Evolutionary conservation across 2,888 invertebrate species (phyloP), one percentile per base, ranked within the genome.

Genomic region (Caenorhabditis parvicauda): DNA sequence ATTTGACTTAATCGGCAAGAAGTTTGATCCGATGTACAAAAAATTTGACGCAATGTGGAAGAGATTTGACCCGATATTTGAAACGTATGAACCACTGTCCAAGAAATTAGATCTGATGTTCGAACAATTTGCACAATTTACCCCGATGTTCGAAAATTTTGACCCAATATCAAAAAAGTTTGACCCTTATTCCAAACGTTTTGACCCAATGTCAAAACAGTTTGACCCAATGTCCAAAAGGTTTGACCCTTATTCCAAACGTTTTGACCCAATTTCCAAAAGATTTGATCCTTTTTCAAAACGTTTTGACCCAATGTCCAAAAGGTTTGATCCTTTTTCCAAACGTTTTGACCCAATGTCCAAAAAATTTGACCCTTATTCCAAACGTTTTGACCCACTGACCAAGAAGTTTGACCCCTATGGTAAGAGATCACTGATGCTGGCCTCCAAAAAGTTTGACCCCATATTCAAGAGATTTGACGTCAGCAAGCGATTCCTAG

Each of bases 1-100:
- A 17, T 64, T 64, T 35, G 64, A 64, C 24, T 51, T 57, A 6
- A 51, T 51, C 32, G 17, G 25, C 42, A 65, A 65, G 52, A 54
- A 47, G 24, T 60, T 60, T 29, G 60, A 60, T 46, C 55, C 44
- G 12, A 24, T 37, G 37, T 55, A 47, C 27, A 42, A 3, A 5
- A 53, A 45, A 29, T 55, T 59, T 32, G 55, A 58, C 21, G 52
- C 56, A 3, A 45, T 57, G 51, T 28, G 43, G 24, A 58, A 58
- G 43, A 50, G 57, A 24, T 46, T 46, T 32, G 27, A 48, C 27
- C 48, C 48, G n/a, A 25, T 24, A 6, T 9, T 19, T 9, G 41
- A 42, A 14, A 6, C 22, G 21, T 41, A 35, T 17, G 27, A 49
- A n/a, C 24, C 42, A 41, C 41, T 25, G 9, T 7, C 14, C 3